Conservation (phyloP, 1,140 invertebrate species). For the Eurosta solidaginis region DNA sequence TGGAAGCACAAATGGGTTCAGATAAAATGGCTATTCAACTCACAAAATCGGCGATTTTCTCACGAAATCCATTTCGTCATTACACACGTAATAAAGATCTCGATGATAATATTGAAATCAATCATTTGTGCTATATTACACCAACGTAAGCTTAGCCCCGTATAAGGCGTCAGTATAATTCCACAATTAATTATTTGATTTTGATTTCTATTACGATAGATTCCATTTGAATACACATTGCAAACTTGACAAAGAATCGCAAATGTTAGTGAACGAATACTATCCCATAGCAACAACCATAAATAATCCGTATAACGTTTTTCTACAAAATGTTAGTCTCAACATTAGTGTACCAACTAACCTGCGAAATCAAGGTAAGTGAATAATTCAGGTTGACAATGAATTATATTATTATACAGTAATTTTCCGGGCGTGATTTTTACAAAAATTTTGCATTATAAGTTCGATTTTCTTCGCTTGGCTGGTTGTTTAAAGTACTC, state of each 20-base stretch:
- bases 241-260: slow-evolving; percentile 44
- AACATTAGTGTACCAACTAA: slow-evolving; percentile 51
- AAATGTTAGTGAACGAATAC: slow-evolving; percentile 58
- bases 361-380: slow-evolving; percentile 54
- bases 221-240: slow-evolving; percentile 58
- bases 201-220: slow-evolving; percentile 39
- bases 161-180: neutral
- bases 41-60: slow-evolving; percentile 44
- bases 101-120: slow-evolving; percentile 55
- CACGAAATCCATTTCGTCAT: slow-evolving; percentile 47
- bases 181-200: slow-evolving; percentile 16
- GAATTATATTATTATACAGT: too few relatives aligned
- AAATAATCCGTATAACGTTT: slow-evolving; percentile 53
- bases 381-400: neutral
- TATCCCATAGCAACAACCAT: slow-evolving; percentile 51
- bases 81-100: slow-evolving; percentile 53
- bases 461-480: too few relatives aligned
- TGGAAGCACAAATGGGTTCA: slow-evolving; percentile 55
- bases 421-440: too few relatives aligned
- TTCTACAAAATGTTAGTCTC: slow-evolving; percentile 54
- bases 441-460: too few relatives aligned
- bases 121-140: slow-evolving; percentile 57
- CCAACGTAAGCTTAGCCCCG: slow-evolving; percentile 55
- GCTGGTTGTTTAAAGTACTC: too few relatives aligned
- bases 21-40: slow-evolving; percentile 49